Conservation (phyloP, 2,888 invertebrate species). For the Eupeodes latifasciatus region DNA sequence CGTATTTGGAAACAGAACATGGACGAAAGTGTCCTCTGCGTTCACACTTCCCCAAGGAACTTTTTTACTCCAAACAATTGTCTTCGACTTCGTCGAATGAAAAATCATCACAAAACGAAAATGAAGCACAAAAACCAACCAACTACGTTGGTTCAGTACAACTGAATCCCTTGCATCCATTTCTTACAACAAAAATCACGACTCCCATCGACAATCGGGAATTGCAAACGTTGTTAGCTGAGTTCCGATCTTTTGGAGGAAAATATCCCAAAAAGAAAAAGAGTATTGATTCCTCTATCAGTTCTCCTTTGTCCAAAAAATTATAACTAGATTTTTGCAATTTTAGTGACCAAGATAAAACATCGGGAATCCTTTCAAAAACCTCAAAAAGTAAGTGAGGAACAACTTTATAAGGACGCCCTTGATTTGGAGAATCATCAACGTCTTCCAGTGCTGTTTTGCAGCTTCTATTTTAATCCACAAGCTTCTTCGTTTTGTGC, state of each 20-base stretch:
- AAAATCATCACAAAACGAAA: conserved; percentile 76
- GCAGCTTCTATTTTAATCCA: conserved; percentile 86
- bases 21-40: conserved; percentile 91
- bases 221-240: conserved; percentile 90
- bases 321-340: no score
- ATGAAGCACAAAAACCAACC: conserved; percentile 67
- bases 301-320: background rate
- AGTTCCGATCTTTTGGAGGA: conserved; percentile 94
- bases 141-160: conserved; percentile 77
- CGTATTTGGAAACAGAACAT: conserved; percentile 93
- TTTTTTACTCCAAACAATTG: conserved; percentile 89
- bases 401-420: conserved; percentile 86
- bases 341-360: conserved; percentile 80
- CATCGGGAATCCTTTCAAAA: conserved; percentile 79
- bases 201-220: conserved; percentile 87
- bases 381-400: conserved; percentile 81
- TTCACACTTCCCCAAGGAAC: conserved; percentile 89
- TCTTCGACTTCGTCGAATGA: conserved; percentile 79
- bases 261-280: conserved; percentile 84
- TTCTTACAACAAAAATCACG: conserved; percentile 89
- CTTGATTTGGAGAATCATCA: conserved; percentile 93
- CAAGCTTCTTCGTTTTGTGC: conserved; percentile 84
- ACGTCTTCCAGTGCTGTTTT: conserved; percentile 93
- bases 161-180: conserved; percentile 89
- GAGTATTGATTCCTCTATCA: conserved; percentile 77